These are phyloP conservation scores for Phthorimaea operculella DNA, from an alignment of 1,140 invertebrate genomes.

Conservation along the genomic window DNA sequence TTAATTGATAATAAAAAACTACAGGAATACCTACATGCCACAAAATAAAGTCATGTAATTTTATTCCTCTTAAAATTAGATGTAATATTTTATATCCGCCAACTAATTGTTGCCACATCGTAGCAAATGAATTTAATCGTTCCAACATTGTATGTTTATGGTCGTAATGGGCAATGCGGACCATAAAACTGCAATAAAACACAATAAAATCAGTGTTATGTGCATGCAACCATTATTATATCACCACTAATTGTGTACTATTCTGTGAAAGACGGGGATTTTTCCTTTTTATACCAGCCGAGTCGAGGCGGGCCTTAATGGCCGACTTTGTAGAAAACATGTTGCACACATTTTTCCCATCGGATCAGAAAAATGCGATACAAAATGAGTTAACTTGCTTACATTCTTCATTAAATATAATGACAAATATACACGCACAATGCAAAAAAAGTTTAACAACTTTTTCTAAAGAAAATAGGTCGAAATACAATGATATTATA, in stretches of 20 bases:
- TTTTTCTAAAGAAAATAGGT: too few species aligned
- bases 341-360: too few species aligned
- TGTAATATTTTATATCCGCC: constrained; percentile 14
- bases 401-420: too few species aligned
- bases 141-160: constrained; percentile 17
- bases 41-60: not conserved
- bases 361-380: too few species aligned
- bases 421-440: too few species aligned
- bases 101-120: constrained; percentile 6
- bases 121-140: constrained; percentile 24
- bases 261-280: too few species aligned
- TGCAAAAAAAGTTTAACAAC: too few species aligned
- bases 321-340: too few species aligned
- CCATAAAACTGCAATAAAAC: constrained; percentile 17
- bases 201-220: constrained; percentile 16
- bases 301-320: too few species aligned
- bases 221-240: not conserved
- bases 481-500: too few species aligned
- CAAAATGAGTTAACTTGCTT: too few species aligned
- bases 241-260: not conserved
- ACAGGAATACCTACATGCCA: not conserved
- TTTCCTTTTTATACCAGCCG: too few species aligned
- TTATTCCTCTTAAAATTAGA: constrained; percentile 6
- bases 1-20: not conserved
- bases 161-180: constrained; percentile 2